These are phyloP conservation scores for Nomada lathburiana DNA, from an alignment of 2,888 invertebrate species.

Conservation along the genomic window DNA sequence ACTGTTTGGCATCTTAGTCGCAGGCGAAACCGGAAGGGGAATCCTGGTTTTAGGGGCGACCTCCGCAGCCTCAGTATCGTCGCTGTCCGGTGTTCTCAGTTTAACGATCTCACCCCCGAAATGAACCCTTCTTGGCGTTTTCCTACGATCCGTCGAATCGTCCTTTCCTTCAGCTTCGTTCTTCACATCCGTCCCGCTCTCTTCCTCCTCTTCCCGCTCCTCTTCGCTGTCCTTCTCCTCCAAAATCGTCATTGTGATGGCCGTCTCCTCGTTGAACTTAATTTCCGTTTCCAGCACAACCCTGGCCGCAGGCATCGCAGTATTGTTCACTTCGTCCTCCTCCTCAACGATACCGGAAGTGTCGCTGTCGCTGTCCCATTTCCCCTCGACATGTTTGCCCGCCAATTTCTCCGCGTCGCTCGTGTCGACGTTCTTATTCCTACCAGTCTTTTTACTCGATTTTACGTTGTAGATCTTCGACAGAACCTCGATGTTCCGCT, in stretches of 20 bases:
- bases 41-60: constrained; percentile 80
- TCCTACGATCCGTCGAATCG: constrained; percentile 81
- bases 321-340: constrained; percentile 70
- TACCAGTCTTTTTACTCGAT: constrained; percentile 24
- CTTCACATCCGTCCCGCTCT: constrained; percentile 73
- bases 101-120: constrained; percentile 95
- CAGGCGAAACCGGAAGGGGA: constrained; percentile 84
- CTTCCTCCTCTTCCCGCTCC: constrained; percentile 66
- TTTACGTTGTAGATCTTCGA: constrained; percentile 86
- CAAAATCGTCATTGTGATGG: constrained; percentile 93
- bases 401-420: constrained; percentile 31
- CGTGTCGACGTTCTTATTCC: constrained; percentile 22
- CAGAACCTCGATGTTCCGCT: constrained; percentile 87
- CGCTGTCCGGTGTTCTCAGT: constrained; percentile 93
- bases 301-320: constrained; percentile 76
- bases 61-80: constrained; percentile 85
- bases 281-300: constrained; percentile 94
- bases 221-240: constrained; percentile 87
- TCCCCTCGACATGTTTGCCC: constrained; percentile 33
- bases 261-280: constrained; percentile 91
- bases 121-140: constrained; percentile 90
- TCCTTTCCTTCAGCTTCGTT: constrained; percentile 73
- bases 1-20: constrained; percentile 81
- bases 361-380: constrained; percentile 76
- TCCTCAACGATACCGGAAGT: constrained; percentile 78